phyloP scores from a whole-genome alignment of 2,888 invertebrate genomes.

The Doris montereyensis region DNA sequence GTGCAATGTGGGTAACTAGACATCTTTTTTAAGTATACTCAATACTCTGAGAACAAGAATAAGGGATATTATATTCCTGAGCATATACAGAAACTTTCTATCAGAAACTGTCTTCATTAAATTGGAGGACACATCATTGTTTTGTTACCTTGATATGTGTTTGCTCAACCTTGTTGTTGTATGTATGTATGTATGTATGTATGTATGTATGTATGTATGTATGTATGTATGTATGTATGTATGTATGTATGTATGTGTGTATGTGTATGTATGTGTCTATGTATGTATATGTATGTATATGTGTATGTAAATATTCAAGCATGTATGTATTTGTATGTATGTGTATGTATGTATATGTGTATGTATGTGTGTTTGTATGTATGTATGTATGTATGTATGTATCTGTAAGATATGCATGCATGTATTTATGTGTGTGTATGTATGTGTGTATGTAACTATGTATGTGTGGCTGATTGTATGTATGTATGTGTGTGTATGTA shows the following conservation, averaged over 20 bases:
- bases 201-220: not conserved
- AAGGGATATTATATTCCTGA: too few species aligned
- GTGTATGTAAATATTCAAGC: not conserved
- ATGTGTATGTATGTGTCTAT: not conserved
- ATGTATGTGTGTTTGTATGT: not conserved
- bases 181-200: not conserved
- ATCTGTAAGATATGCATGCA: too few species aligned
- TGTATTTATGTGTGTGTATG: not conserved
- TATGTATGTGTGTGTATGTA: not conserved
- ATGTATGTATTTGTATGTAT: not conserved
- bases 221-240: not conserved
- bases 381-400: not conserved
- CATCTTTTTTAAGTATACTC: too few species aligned
- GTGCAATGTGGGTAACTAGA: too few species aligned
- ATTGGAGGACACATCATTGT: too few species aligned
- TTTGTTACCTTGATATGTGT: too few species aligned
- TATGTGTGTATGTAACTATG: not conserved
- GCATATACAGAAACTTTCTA: too few species aligned
- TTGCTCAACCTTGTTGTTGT: too few species aligned
- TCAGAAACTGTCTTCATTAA: too few species aligned
- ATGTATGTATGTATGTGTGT: not conserved
- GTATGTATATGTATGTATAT: not conserved
- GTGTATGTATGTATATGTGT: not conserved
- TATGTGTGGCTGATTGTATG: not conserved
- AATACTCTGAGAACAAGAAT: too few species aligned